Base-by-base conservation (phyloP, 2,888 invertebrate species). In the Subacronicta megacephala region DNA sequence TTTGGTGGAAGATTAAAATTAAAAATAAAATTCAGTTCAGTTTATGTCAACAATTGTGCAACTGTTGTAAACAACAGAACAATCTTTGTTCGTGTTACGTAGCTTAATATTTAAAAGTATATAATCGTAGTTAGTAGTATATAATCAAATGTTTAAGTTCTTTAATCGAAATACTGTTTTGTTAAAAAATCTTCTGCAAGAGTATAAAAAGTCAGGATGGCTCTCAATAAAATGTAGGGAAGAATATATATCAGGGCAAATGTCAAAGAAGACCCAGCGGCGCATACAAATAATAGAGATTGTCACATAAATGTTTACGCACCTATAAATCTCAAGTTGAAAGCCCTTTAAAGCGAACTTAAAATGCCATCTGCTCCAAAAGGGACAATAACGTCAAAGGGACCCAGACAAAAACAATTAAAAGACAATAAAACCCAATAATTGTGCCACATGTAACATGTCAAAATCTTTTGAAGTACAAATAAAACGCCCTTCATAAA, bases 371-470 rank as follows among this genome's bases (percentile, higher is more conserved):
- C 36, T 45, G 18, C 17, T n/a, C 23, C 29, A 1, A 7, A 70
- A 53, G 26, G 33, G 44, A 56, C 53, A 44, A 16, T 36, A 29
- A 38, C 43, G 23, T 35, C 43, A 47, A 44, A 38, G 33, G 7
- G 43, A 42, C 15, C 40, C 61, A 58, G 62, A 63, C 60, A 38
- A 18, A 18, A 43, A 51, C 44, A 72, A 63, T 75, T 65, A 69
- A 72, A 75, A 47, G 7, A 58, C 62, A 41, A 55, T 72, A 61
- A 73, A 73, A 65, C 29, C 6, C 15, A 3, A 23, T 20, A 7
- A 46, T 69, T 61, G 62, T 46, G 36, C 53, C 62, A 53, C 46
- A 33, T 1, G 9, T 36, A 16, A 31, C 56, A 18, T 7, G 18
- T 17, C 12, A 43, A 55, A 61, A 45, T 50, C 49, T 54, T 60